A percentile compares a stretch with the other conserved stretches of the same genome.
Evolutionary conservation across 2,113 vertebrate genomes (phyloP).

Genomic region (Parotia lawesii): DNA sequence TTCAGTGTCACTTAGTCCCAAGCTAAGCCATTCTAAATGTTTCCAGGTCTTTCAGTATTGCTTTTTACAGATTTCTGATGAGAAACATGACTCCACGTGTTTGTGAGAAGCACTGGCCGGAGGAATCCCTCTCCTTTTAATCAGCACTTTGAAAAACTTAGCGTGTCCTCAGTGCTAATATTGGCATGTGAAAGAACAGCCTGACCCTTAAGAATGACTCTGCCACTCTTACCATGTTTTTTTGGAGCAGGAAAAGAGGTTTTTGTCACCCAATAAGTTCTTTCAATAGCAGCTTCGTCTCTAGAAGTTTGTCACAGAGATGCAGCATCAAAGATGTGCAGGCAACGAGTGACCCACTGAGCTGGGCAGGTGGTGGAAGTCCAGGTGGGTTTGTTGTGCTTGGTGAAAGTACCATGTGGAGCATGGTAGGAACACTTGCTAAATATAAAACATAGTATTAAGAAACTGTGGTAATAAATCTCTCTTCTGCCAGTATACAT

Average conservation of each 20-base stretch:
- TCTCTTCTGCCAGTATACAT: background rate
- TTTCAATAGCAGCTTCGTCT: background rate
- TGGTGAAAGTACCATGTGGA: background rate
- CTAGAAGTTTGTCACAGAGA: background rate
- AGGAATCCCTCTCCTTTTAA: background rate
- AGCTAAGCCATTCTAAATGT: background rate
- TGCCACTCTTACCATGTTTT: background rate
- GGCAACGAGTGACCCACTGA: fast-evolving
- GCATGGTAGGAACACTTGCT: background rate
- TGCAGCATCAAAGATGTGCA: background rate
- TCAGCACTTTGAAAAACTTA: background rate
- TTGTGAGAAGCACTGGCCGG: background rate
- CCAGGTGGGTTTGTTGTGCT: background rate
- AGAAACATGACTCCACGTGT: background rate
- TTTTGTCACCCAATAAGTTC: background rate
- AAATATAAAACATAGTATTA: background rate
- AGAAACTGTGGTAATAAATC: constrained; percentile 2
- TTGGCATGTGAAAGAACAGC: background rate
- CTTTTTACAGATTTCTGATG: background rate
- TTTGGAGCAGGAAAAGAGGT: background rate
- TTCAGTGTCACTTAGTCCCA: background rate
- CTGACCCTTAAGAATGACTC: background rate
- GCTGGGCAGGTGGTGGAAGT: background rate
- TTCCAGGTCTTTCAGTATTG: background rate
- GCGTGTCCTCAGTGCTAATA: background rate